Conservation (phyloP, 2,113 vertebrate genomes). For the Heterotilapia buettikoferi region DNA sequence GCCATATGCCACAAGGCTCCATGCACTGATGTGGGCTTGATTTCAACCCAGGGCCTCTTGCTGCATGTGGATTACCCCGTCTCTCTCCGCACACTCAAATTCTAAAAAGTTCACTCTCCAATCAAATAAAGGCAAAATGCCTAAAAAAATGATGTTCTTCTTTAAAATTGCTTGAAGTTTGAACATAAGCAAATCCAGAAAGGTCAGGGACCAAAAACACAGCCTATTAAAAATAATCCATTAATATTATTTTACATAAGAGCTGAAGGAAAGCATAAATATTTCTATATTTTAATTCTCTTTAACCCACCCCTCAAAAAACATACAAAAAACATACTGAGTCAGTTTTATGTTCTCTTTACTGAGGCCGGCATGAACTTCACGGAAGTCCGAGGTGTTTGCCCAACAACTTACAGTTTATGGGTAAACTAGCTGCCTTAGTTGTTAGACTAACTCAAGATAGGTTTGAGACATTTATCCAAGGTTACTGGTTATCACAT, state of each 20-base stretch:
- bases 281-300: background rate
- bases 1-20: background rate
- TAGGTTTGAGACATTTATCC: background rate
- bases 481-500: background rate
- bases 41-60: background rate
- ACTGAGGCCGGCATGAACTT: background rate
- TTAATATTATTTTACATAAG: background rate
- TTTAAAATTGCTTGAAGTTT: background rate
- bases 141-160: accelerated
- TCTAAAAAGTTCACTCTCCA: background rate
- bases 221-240: background rate
- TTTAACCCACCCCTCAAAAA: background rate
- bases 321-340: background rate
- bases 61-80: background rate
- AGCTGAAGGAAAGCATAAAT: background rate
- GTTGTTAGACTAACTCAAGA: background rate
- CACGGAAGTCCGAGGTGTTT: background rate
- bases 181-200: background rate
- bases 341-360: background rate
- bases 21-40: background rate
- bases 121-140: background rate
- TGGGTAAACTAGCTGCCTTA: background rate
- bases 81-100: background rate
- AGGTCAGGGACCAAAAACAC: background rate
- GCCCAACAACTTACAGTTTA: constrained; percentile 20